Conservation (phyloP, 2,113 vertebrate species). For the Rhinogobius similis region DNA sequence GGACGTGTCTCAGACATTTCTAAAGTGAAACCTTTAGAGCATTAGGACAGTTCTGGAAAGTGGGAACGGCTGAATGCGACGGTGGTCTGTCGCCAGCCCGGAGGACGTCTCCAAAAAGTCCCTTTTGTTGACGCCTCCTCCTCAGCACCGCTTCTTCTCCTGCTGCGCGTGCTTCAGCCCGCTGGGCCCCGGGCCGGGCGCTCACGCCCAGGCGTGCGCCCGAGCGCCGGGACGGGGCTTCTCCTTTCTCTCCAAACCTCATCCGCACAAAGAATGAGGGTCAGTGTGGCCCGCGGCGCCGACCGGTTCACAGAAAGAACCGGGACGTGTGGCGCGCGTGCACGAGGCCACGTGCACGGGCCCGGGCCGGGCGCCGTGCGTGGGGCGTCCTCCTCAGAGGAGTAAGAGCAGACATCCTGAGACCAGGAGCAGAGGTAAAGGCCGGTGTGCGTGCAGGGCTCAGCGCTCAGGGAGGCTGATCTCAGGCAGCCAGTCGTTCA, state of each 20-base stretch:
- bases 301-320: conserved; percentile 81
- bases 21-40: conserved; percentile 81
- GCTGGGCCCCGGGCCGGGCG: conserved; percentile 16
- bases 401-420: conserved; percentile 16
- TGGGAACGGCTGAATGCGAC: conserved; percentile 68
- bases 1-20: conserved; percentile 57
- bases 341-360: conserved; percentile 65
- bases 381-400: conserved; percentile 78
- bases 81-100: conserved; percentile 67
- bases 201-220: conserved; percentile 4
- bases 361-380: conserved; percentile 67
- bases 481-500: conserved; percentile 82
- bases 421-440: conserved; percentile 2
- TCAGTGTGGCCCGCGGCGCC: conserved; percentile 75
- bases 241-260: conserved; percentile 83
- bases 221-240: conserved; percentile 65
- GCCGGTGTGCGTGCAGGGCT: conserved; percentile 36
- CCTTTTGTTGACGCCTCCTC: conserved; percentile 68
- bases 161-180: conserved; percentile 73
- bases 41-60: conserved; percentile 76
- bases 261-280: conserved; percentile 86
- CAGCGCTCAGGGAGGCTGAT: conserved; percentile 78
- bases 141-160: conserved; percentile 81
- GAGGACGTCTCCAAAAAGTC: conserved; percentile 70
- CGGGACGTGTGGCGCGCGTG: conserved; percentile 77